Base-by-base conservation (phyloP, 2,888 invertebrate genomes). In the Papilio gigon region DNA sequence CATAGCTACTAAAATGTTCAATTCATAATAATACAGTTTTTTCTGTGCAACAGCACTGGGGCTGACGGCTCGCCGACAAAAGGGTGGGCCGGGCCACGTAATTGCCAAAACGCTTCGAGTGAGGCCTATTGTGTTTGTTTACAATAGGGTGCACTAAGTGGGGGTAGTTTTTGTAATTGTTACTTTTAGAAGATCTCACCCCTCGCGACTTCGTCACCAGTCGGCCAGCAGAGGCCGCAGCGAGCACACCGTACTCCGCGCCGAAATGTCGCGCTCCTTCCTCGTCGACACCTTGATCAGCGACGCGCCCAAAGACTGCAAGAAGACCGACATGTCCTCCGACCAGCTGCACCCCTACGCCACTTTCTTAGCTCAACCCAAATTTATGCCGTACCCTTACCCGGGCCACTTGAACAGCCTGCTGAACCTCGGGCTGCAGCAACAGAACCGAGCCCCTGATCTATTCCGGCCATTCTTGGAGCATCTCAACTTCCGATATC, bases 211-310 rank as follows among this genome's bases (percentile, higher is more conserved):
- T 76, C 73, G 73, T 73, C 80, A 82, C 81, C 86, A 92, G 91
- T 92, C 75, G 81, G 76, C 76, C 75, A 78, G 76, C 78, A 77
- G 77, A 80, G 85, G 78, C 77, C 81, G 79, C 65, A 75, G 76
- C 73, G 84, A 75, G 47, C 60, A 22, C 47, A 47, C 47, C 22
- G 22, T 22, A 47, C 22, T 2, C 47, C 53, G 58, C 40, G 61
- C 25, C 65, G 74, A 89, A 77, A 96, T 96, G 96, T 96, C 96
- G 71, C 94, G 96, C 75, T 96, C 96, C 74, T 97, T 97, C 81
- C 85, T 96, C 68, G 96, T 97, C 80, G 97, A 97, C 80, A 95
- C 96, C 64, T 86, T 97, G 68, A 95, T 97, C 74, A 95, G 94
- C 89, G 94, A 93, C 68, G 82, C 94, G 53, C 12, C 68, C 8